phyloP scores from a whole-genome alignment of 2,888 invertebrate species.

The Silvanus unidentatus region DNA sequence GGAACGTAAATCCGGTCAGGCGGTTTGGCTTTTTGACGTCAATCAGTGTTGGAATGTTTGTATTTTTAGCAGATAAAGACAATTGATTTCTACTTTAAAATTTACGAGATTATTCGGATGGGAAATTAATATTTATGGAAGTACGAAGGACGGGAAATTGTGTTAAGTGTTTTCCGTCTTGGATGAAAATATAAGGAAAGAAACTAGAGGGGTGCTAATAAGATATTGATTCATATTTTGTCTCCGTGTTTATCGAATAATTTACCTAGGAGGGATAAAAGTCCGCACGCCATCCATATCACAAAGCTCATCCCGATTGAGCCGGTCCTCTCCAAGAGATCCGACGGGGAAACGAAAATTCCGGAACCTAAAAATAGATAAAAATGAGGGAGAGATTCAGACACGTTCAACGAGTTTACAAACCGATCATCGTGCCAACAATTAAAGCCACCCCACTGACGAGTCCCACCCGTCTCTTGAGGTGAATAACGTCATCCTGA shows the following conservation, averaged over 20 bases:
- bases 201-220: no score
- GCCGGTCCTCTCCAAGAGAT: conserved; percentile 83
- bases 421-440: conserved; percentile 93
- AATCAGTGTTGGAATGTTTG: no score
- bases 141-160: no score
- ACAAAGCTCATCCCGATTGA: conserved; percentile 93
- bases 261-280: conserved; percentile 84
- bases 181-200: no score
- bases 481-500: conserved; percentile 96
- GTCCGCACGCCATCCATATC: conserved; percentile 91
- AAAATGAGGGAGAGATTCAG: neutral
- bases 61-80: no score
- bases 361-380: conserved; percentile 74
- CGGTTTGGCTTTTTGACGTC: no score
- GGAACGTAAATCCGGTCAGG: conserved; percentile 7
- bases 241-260: no score
- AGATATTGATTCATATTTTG: no score
- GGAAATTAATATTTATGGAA: no score
- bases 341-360: conserved; percentile 97
- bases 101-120: no score
- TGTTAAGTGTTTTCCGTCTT: no score
- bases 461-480: conserved; percentile 99
- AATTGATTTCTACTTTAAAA: no score
- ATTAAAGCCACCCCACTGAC: conserved; percentile 98
- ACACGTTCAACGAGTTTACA: neutral